Base-by-base conservation (phyloP, 2,888 invertebrate species). In the Tenthredo livida region DNA sequence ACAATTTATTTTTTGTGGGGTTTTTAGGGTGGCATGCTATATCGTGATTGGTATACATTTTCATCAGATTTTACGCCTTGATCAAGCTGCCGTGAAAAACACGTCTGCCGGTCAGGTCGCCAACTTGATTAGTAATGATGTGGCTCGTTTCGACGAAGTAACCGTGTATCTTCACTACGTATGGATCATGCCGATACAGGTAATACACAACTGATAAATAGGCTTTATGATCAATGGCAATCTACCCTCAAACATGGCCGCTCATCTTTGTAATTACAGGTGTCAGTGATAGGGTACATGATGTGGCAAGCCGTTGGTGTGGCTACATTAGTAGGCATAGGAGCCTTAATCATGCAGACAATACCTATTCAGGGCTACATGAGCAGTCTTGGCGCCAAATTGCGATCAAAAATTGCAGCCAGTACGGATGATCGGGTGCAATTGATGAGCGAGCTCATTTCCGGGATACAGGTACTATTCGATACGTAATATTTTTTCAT, bases 361-460 rank as follows among this genome's bases (percentile, higher is more conserved):
- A 77, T 85, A 9, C 83, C 83, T 17, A 17, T 85, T 61, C 85
- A 99, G 94, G 97, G 96, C 93, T 92, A 89, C 33, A 70, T 89
- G n/a, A 87, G 88, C 12, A 43, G 50, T 15, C 9, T 90, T 1
- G 88, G 89, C 21, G 88, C 93, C 78, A 94, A 93, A 85, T 94
- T 96, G 89, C 96, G 99, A 87, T 95, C 96, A 92, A 96, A 96
- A 90, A 98, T 98, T 0, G 98, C 99, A 0, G 94, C 95, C 87
- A 95, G 97, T 92, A 98, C 98, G 0, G 99, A 99, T 93, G 97
- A 97, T 89, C 95, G 99, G 87, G 97, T 99, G 65, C 96, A 98
- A 84, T 95, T 98, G 75, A 99, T 99, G 98, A 98, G 97, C 92
- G 99, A 99, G 95, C 96, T 99, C 88, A 97, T 99, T 87, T 96